A percentile compares a stretch with the other conserved stretches of the same genome.
phyloP scores from a whole-genome alignment of 2,797 vertebrate genomes.

The Typhlichthys subterraneus region DNA sequence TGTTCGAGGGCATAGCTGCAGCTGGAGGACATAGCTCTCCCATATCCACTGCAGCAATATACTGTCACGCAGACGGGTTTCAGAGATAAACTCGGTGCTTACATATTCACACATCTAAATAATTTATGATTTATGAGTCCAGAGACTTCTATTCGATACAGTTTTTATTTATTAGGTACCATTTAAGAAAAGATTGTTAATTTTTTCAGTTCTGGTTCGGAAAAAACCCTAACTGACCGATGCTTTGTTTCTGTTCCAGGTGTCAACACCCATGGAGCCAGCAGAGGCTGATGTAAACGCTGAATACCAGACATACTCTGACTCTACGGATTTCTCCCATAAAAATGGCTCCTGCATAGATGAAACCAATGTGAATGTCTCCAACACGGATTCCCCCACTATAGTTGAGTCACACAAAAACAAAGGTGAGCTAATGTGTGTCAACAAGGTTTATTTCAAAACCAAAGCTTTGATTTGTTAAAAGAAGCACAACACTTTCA shows the following conservation, averaged over 20 bases:
- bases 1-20: conserved; percentile 59
- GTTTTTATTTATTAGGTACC: conserved; percentile 66
- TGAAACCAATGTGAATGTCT: conserved; percentile 38
- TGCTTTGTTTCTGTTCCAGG: conserved; percentile 74
- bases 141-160: conserved; percentile 47
- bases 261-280: conserved; percentile 88
- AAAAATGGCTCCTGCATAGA: conserved; percentile 51
- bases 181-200: conserved; percentile 49
- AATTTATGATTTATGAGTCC: conserved; percentile 62
- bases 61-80: conserved; percentile 51
- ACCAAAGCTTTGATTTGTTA: neutral
- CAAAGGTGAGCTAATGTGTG: conserved; percentile 80
- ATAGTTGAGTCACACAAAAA: conserved; percentile 69
- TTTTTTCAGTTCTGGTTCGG: conserved; percentile 9
- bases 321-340: conserved; percentile 75
- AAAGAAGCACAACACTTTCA: too few relatives aligned
- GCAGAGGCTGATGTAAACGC: conserved; percentile 73
- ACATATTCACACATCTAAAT: conserved; percentile 61
- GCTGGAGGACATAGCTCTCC: conserved; percentile 71
- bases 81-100: conserved; percentile 58
- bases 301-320: conserved; percentile 55
- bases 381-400: conserved; percentile 36
- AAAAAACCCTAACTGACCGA: conserved; percentile 31
- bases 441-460: neutral
- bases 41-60: conserved; percentile 59